phyloP scores from a whole-genome alignment of 2,888 invertebrate species.

The Leucophenga montana region DNA sequence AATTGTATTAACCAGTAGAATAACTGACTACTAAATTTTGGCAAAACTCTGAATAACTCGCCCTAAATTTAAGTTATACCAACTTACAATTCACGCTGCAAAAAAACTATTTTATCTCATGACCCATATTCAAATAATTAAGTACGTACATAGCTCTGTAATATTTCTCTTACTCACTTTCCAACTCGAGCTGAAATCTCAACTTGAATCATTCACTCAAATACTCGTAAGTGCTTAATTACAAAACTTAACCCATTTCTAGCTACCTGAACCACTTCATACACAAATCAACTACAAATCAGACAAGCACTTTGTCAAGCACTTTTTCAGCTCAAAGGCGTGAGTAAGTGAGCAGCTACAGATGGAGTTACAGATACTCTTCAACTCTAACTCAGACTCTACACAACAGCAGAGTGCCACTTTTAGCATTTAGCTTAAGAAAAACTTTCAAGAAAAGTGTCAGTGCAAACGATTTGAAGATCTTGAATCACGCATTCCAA shows the following conservation, averaged over 20 bases:
- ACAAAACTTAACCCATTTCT: slow-evolving; percentile 27
- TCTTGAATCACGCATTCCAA: neutral
- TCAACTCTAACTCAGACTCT: neutral
- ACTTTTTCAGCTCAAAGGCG: slow-evolving; percentile 2
- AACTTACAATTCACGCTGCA: neutral
- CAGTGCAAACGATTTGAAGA: neutral
- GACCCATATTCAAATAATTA: too few species aligned
- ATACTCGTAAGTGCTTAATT: slow-evolving; percentile 24
- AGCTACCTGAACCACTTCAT: neutral
- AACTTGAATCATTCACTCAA: slow-evolving; percentile 6
- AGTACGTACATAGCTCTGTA: neutral
- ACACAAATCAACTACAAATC: slow-evolving; percentile 13
- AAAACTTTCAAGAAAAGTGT: slow-evolving; percentile 1
- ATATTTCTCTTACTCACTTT: too few species aligned
- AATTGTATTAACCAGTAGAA: too few species aligned
- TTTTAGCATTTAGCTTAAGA: neutral
- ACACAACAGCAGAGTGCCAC: too few species aligned
- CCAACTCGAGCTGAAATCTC: too few species aligned
- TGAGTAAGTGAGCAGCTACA: slow-evolving; percentile 13
- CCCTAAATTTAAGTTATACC: slow-evolving; percentile 53
- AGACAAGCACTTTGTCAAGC: slow-evolving; percentile 23
- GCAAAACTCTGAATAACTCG: slow-evolving; percentile 46
- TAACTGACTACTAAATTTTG: too few species aligned
- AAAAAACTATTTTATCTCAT: too few species aligned
- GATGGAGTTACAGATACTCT: neutral